phyloP scores from a whole-genome alignment of 2,888 invertebrate genomes.

The Choreutis nemorana region DNA sequence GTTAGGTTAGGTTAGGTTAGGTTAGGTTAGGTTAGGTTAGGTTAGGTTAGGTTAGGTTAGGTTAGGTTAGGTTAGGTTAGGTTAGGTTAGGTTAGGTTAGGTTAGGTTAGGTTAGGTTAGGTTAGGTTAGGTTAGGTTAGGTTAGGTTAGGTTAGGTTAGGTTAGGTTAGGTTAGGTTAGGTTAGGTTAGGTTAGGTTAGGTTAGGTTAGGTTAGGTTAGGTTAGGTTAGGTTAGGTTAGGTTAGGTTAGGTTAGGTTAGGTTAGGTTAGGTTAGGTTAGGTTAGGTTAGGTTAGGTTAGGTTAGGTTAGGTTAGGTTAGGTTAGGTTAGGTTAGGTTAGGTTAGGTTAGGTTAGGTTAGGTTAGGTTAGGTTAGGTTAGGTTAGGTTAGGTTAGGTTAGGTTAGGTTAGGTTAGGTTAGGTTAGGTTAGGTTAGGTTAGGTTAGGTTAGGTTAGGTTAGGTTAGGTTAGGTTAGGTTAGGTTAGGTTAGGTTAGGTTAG shows the following conservation, averaged over 20 bases:
- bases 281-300: conserved; percentile 8
- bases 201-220: conserved; percentile 12
- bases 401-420: conserved; percentile 11
- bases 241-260: conserved; percentile 11
- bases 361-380: conserved; percentile 8
- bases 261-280: conserved; percentile 10
- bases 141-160: conserved; percentile 10
- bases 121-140: conserved; percentile 11
- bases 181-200: conserved; percentile 12
- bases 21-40: conserved; percentile 10
- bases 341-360: conserved; percentile 6
- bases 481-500: conserved; percentile 9
- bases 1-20: no score
- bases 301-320: conserved; percentile 6
- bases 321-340: conserved; percentile 7
- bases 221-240: conserved; percentile 12
- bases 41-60: conserved; percentile 10
- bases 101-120: conserved; percentile 10
- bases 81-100: conserved; percentile 9
- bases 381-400: conserved; percentile 8
- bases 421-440: conserved; percentile 10
- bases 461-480: no score
- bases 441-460: conserved; percentile 10
- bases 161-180: conserved; percentile 11
- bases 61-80: conserved; percentile 9